A percentile compares a stretch with the other conserved stretches of the same genome.
These are phyloP conservation scores for Triplophysa yarkandensis DNA, from an alignment of 2,797 vertebrate species.

Conservation along the genomic window DNA sequence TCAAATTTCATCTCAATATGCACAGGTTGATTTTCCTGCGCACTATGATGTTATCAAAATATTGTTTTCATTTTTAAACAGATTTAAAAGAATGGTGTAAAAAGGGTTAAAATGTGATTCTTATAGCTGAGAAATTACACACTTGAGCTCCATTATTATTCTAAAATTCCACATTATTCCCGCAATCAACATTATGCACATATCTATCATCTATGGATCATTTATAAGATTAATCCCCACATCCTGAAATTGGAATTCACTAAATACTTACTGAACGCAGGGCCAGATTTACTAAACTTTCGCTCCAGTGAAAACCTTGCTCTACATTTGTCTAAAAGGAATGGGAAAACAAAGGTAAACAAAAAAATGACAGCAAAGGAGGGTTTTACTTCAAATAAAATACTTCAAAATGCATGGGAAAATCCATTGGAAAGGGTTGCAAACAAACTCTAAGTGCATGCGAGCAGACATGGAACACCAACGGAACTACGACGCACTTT, in stretches of 20 bases:
- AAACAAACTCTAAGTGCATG: background rate
- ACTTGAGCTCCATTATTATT: background rate
- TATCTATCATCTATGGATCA: background rate
- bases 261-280: constrained; percentile 84
- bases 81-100: too few species aligned
- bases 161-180: background rate
- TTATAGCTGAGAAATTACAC: background rate
- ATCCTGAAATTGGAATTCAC: constrained; percentile 58
- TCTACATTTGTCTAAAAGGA: constrained; percentile 81
- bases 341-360: constrained; percentile 62
- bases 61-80: too few species aligned
- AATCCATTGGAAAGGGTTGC: background rate
- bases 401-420: constrained; percentile 1
- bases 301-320: constrained; percentile 73
- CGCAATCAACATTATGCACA: background rate
- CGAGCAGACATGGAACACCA: background rate
- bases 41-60: too few species aligned
- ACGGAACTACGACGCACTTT: background rate
- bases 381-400: constrained; percentile 6
- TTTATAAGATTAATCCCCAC: constrained; percentile 30
- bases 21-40: background rate
- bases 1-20: too few species aligned
- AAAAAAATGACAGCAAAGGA: constrained; percentile 61
- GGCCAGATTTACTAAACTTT: constrained; percentile 79
- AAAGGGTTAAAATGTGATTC: too few species aligned